A percentile compares a stretch with the other conserved stretches of the same genome.
Evolutionary conservation across 2,888 invertebrate genomes (phyloP).

Genomic region (Acanthosepion esculentum): DNA sequence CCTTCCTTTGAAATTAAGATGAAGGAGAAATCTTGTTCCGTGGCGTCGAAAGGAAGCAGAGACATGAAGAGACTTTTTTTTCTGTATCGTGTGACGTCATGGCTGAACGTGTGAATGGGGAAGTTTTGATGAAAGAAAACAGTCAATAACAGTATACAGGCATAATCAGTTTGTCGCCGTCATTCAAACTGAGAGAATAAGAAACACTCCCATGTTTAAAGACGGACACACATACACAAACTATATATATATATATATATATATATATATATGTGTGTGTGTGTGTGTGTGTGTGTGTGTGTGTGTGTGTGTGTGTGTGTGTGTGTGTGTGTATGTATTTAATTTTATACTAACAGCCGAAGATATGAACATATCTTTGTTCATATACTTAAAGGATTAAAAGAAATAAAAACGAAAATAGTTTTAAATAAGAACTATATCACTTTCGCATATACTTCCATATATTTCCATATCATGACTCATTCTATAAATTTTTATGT

Average conservation of each 20-base stretch:
- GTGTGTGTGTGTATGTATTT: not conserved
- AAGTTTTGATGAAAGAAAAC: not conserved
- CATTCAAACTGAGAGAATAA: not conserved
- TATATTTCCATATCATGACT: too few species aligned
- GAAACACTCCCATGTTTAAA: not conserved
- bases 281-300: not conserved
- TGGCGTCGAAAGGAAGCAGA: not conserved
- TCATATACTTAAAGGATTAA: too few species aligned
- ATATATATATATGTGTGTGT: not conserved
- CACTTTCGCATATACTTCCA: too few species aligned
- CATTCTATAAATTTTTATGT: too few species aligned
- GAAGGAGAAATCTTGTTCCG: not conserved
- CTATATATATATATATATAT: too few species aligned
- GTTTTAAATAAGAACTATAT: too few species aligned
- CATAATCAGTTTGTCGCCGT: not conserved
- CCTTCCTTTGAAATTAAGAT: not conserved
- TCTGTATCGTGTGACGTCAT: not conserved
- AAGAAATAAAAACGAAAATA: too few species aligned
- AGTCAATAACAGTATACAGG: not conserved
- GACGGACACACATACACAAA: not conserved
- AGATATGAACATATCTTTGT: too few species aligned
- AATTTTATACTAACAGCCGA: too few species aligned
- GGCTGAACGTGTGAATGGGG: not conserved
- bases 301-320: not conserved
- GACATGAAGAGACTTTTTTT: not conserved